A percentile compares a stretch with the other conserved stretches of the same genome.
Conservation (phyloP, 2,797 vertebrate species). For the Orestias chungarensis region DNA sequence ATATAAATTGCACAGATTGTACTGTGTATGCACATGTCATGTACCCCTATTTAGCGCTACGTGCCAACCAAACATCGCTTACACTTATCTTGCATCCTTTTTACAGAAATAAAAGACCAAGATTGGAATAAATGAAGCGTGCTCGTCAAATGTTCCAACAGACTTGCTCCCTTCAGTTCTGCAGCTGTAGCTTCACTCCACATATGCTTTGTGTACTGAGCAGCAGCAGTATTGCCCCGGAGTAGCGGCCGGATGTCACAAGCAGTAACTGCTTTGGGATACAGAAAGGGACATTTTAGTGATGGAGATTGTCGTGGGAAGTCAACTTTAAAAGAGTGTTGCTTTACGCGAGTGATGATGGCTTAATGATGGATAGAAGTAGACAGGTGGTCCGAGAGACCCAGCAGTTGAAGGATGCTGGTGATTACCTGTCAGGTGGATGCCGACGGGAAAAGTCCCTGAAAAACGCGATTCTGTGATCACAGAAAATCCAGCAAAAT, state of each 20-base stretch:
- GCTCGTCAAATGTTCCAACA: not conserved
- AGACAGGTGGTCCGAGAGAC: conserved; percentile 48
- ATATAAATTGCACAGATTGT: too few species aligned
- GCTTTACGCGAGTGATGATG: conserved; percentile 25
- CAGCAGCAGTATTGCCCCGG: not conserved
- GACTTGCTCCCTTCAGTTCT: not conserved
- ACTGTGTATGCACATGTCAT: too few species aligned
- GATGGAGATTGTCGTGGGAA: conserved; percentile 24
- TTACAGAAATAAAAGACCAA: not conserved
- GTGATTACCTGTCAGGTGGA: conserved; percentile 49
- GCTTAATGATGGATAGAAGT: conserved; percentile 55
- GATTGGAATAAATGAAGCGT: not conserved
- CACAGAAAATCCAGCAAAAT: too few species aligned
- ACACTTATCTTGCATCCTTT: not conserved
- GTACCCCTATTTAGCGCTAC: too few species aligned
- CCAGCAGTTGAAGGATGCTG: conserved; percentile 31
- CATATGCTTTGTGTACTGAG: conserved; percentile 18
- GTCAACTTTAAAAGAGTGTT: conserved; percentile 34
- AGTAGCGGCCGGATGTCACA: conserved; percentile 27
- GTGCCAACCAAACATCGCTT: not conserved
- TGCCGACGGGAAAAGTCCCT: too few species aligned
- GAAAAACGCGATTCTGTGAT: too few species aligned
- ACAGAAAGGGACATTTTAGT: conserved; percentile 19
- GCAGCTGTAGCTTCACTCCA: not conserved
- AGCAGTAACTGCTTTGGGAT: conserved; percentile 8